Base-by-base conservation (phyloP, 2,888 invertebrate genomes). In the Hedychridium roseum region DNA sequence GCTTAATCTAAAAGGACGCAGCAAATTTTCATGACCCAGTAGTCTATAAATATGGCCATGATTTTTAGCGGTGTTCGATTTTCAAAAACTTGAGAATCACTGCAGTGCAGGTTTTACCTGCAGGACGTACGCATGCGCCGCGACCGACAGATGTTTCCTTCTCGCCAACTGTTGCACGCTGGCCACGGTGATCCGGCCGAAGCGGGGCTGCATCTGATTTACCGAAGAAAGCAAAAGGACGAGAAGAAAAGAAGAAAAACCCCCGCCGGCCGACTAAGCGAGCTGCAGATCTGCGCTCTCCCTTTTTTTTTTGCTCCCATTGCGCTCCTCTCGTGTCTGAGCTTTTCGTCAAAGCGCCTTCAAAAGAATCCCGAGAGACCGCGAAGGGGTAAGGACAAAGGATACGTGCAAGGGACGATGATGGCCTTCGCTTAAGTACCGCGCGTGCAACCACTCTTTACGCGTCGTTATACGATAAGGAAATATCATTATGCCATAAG, bases 121-220 rank as follows among this genome's bases (percentile, higher is more conserved):
- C 45, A 31, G 55, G 54, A 56, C 34, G 47, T 67, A 62, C 68
- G 72, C 70, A 73, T 68, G 73, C 71, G 71, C 59, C 47, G 48
- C 60, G 59, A 71, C 60, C 70, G 69, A 68, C 73, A 76, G 76
- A 76, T 76, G 76, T 75, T 76, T 74, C 66, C 65, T 72, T 67
- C 63, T 66, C 69, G 68, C 74, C 74, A 76, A 75, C 76, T 76
- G 76, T 76, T 76, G 76, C 71, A 57, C 65, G 64, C 59, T 54
- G 50, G n/a, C 59, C 50, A 43, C 59, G 43, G 36, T 38, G 53
- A 46, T n/a, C n/a, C 54, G 52, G 53, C n/a, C n/a, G 57, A 66
- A 52, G 39, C 58, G 58, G 57, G 57, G 56, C 55, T 60, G 64
- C 67, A 69, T 71, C 71, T 70, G 73, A 73, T 73, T 73, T 73